These are phyloP conservation scores for Nemurella pictetii DNA, from an alignment of 2,888 invertebrate species.

Conservation along the genomic window DNA sequence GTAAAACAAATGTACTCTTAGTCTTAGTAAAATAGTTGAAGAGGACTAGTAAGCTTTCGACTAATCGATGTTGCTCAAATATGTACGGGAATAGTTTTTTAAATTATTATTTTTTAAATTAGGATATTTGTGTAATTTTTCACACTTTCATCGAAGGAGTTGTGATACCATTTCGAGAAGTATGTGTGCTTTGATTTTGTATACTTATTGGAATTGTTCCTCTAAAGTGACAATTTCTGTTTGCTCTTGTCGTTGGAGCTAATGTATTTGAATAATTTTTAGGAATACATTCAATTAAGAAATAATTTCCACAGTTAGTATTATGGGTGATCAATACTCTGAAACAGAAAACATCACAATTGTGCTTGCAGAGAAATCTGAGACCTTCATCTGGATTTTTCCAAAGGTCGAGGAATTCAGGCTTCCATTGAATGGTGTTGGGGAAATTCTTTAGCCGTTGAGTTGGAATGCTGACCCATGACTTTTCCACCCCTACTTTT, in stretches of 20 bases:
- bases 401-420: no score
- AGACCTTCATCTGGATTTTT: neutral
- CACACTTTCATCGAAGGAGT: neutral
- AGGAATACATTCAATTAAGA: neutral
- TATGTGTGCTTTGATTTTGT: neutral
- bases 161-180: neutral
- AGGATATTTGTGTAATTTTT: neutral
- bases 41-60: neutral
- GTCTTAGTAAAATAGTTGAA: neutral
- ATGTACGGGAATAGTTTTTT: neutral
- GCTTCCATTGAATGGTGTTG: no score
- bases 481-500: neutral
- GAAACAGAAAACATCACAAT: neutral
- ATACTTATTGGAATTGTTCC: neutral
- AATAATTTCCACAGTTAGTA: neutral
- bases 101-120: neutral
- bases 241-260: no score
- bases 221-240: no score
- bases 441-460: no score
- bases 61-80: neutral
- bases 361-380: neutral
- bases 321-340: neutral
- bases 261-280: neutral
- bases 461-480: neutral
- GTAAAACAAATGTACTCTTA: neutral